These are phyloP conservation scores for Portevinia maculata DNA, from an alignment of 2,888 invertebrate genomes.

Conservation along the genomic window DNA sequence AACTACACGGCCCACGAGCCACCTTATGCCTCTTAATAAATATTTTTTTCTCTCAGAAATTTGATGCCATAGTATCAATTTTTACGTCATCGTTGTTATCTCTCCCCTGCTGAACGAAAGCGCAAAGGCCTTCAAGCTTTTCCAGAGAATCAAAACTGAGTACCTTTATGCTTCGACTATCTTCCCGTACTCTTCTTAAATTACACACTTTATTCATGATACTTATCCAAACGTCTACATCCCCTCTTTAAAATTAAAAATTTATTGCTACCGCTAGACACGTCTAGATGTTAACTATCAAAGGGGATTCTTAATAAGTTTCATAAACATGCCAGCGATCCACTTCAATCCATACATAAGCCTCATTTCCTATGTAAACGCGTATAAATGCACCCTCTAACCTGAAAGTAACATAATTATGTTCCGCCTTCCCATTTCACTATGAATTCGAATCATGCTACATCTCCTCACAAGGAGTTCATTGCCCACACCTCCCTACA, in stretches of 20 bases:
- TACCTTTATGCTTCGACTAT: no score
- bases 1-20: no score
- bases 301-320: background rate
- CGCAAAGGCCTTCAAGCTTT: no score
- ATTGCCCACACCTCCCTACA: constrained; percentile 63
- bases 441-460: constrained; percentile 1
- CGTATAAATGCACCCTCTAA: background rate
- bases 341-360: background rate
- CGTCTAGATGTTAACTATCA: background rate
- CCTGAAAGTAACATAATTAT: constrained; percentile 23
- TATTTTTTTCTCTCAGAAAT: no score
- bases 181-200: no score
- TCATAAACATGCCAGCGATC: background rate
- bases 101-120: no score
- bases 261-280: background rate
- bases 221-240: no score
- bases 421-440: background rate
- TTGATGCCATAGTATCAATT: no score
- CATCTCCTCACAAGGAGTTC: constrained; percentile 50
- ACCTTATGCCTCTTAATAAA: no score
- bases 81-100: no score
- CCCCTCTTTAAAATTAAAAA: background rate
- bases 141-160: no score
- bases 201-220: no score
- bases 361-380: background rate